Base-by-base conservation (phyloP, 2,888 invertebrate genomes). In the Rhagonycha fulva region DNA sequence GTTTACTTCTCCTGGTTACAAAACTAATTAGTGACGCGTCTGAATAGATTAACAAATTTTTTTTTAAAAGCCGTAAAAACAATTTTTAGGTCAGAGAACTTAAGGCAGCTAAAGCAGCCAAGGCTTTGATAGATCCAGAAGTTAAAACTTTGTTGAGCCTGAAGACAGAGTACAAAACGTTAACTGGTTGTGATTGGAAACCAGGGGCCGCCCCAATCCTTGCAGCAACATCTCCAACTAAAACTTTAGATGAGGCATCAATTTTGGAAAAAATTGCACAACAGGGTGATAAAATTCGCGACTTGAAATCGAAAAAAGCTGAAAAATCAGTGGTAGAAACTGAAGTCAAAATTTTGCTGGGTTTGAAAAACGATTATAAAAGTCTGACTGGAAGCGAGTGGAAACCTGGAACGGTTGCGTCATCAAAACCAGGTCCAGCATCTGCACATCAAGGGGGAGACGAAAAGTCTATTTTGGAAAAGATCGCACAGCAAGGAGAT, bases 231-330 rank as follows among this genome's bases (percentile, higher is more conserved):
- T 10, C 10, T 10, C 30, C 30, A 10, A 10, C 10, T 2, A 3
- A 10, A 30, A 30, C 9, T 30, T 10, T 30, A 10, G 30, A 32
- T 5, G 30, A 32, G 1, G 12, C 30, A 12, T 11, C 12, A 5
- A n/a, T 32, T 5, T 32, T 32, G 5, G 69, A 71, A 10, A 83
- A 90, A 76, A 91, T 93, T 77, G 84, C 86, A 11, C 88, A 89
- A 70, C 93, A 93, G 83, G 93, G 95, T 5, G 92, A 93, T 79
- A 85, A 90, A 78, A 92, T 96, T 1, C 90, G 95, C 19, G 89
- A 92, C 9, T 88, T 95, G 10, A 14, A 32, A 7, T 79, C 85
- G 0, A 85, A 87, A 66, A 90, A 91, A 82, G 86, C 88, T 9
- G 84, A 86, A 14, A 89, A 90, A 83, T 86, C 88, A 14, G 80